Base-by-base conservation (phyloP, 2,113 vertebrate genomes). In the Pachycephala philippinensis region DNA sequence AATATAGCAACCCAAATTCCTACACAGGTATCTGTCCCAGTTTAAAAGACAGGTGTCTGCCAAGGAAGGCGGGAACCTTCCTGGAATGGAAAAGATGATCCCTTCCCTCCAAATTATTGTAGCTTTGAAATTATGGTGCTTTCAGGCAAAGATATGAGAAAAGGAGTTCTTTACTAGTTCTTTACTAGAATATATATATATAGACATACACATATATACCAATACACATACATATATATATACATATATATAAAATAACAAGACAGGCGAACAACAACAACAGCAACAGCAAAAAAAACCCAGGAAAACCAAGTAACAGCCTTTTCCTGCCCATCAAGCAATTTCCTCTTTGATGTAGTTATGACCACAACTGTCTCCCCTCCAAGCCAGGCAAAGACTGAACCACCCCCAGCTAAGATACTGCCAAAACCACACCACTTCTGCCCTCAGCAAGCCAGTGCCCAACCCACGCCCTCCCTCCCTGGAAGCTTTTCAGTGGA, bases 311-410 rank as follows among this genome's bases (percentile, higher is more conserved):
- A 1, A 3, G 10, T 44, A 64, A 44, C 16, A 61, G 31, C 8
- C 37, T 42, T 50, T 70, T 83, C 17, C 12, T 61, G 6, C 10
- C 44, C 7, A 6, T 61, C 37, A 61, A 37, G 21, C 27, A 61
- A 53, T 71, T 53, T 71, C 17, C 21, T 53, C 26, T 44, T 52
- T 44, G 39, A 27, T 44, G 16, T 22, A 71, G 52, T 44, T 71
- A 31, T 0, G 6, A 61, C 13, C 17, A 53, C 39, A 44, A 33
- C 47, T 1, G 2, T 31, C 13, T 61, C 21, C 27, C 13, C 27
- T 27, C 47, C 33, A 37, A 63, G 33, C 22, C 47, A 37, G 39
- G 47, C 17, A 37, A 63, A 53, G 22, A 63, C 4, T 39, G 49
- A 72, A 27, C 21, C 17, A 54, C 14, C 21, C 22, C 9, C 27